Base-by-base conservation (phyloP, 2,888 invertebrate genomes). In the Helleia helle region DNA sequence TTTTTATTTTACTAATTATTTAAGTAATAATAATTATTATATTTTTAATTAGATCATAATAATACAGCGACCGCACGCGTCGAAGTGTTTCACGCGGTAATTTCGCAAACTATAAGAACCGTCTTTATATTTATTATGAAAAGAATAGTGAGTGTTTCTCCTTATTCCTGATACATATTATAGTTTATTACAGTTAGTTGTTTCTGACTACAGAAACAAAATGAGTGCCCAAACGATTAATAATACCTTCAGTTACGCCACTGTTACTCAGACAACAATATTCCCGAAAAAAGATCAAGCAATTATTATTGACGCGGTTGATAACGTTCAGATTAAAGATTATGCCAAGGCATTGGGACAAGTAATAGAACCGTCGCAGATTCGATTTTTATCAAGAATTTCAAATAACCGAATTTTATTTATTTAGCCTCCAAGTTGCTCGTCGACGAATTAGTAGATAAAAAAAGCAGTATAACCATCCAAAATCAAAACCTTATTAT, bases 261-360 rank as follows among this genome's bases (percentile, higher is more conserved):
- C 28, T 28, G 42, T 36, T 7, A 36, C 42, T 11, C 39, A 36
- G 31, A 40, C 18, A 5, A 25, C 31, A 24, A 26, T 11, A 14
- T 42, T 42, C 26, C 42, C 42, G 11, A 42, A 37, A 25, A 42
- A 42, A 9, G 42, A 42, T n/a, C 42, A 42, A 42, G 42, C 42
- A 30, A 38, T 42, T 25, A 22, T 42, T 24, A 38, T 42, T 24
- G 42, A 42, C 38, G 42, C 38, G 5, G 13, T 42, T 13, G 38
- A 38, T 38, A 42, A 42, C 26, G 22, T 36, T 18, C 42, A 38
- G 34, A 28, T 42, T 2, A 42, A 42, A 38, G 42, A 42, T 0
- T 38, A 38, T 31, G 26, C 38, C 12, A 18, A 34, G 9, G 42
- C 38, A 4, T 34, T 42, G 27, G 38, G 38, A 22, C 38, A 27